Conservation (phyloP, 2,797 vertebrate genomes). For the Novumbra hubbsi region DNA sequence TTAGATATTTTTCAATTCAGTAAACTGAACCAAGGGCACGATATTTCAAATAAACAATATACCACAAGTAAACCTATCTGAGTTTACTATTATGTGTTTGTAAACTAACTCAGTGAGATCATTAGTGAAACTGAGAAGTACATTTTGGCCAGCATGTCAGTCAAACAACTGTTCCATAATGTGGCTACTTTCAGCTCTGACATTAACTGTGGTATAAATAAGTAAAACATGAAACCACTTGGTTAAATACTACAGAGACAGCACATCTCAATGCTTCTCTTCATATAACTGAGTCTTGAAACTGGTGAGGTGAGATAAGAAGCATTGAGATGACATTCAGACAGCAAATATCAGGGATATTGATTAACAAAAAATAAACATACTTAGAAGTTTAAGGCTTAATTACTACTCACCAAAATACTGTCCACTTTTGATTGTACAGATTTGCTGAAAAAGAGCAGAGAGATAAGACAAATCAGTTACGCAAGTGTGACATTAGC, state of each 20-base stretch:
- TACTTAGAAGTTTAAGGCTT: neutral
- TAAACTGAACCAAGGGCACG: too few species aligned
- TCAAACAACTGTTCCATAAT: neutral
- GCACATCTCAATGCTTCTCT: neutral
- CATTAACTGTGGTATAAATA: conserved; percentile 12
- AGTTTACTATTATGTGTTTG: too few species aligned
- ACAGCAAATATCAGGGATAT: neutral
- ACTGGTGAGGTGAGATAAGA: neutral
- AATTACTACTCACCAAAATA: conserved; percentile 93
- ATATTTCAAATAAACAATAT: too few species aligned
- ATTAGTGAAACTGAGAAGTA: neutral
- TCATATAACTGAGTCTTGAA: neutral
- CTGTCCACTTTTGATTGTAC: conserved; percentile 98
- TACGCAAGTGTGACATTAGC: conserved; percentile 63
- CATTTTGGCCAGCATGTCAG: neutral
- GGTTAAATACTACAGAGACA: neutral
- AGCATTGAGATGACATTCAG: neutral
- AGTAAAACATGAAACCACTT: conserved; percentile 4
- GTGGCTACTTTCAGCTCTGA: neutral
- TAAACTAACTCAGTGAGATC: neutral
- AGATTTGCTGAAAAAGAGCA: conserved; percentile 88
- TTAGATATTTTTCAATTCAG: too few species aligned
- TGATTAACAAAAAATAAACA: neutral
- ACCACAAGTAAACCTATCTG: too few species aligned
- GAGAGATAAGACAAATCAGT: conserved; percentile 72